A percentile compares a stretch with the other conserved stretches of the same genome.
phyloP scores from a whole-genome alignment of 2,888 invertebrate species.

The Cataglyphis rosenhaueri region DNA sequence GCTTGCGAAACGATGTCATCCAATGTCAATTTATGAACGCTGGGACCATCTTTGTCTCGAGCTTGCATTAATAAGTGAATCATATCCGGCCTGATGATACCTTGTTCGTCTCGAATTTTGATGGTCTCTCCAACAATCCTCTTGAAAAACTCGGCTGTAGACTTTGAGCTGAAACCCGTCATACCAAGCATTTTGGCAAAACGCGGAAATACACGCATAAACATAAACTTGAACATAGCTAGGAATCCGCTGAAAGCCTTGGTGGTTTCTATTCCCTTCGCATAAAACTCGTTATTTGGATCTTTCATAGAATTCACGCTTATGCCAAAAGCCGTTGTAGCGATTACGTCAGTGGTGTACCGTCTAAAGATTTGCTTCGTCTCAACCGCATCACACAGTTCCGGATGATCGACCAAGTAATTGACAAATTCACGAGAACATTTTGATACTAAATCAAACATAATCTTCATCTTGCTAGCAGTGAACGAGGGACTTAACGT shows the following conservation, averaged over 20 bases:
- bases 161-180: slow-evolving; percentile 51
- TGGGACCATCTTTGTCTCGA: slow-evolving; percentile 59
- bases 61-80: slow-evolving; percentile 87
- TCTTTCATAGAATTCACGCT: slow-evolving; percentile 87
- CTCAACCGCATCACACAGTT: neutral
- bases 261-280: slow-evolving; percentile 77
- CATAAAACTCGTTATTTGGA: slow-evolving; percentile 87
- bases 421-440: slow-evolving; percentile 64
- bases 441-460: slow-evolving; percentile 76
- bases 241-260: slow-evolving; percentile 54
- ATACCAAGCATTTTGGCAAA: slow-evolving; percentile 57
- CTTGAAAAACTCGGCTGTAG: slow-evolving; percentile 62
- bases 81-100: slow-evolving; percentile 87
- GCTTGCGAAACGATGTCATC: slow-evolving; percentile 86
- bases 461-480: slow-evolving; percentile 79
- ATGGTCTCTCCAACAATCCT: slow-evolving; percentile 83
- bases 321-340: slow-evolving; percentile 87
- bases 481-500: slow-evolving; percentile 81
- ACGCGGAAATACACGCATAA: slow-evolving; percentile 55
- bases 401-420: slow-evolving; percentile 32
- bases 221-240: slow-evolving; percentile 51
- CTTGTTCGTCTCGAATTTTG: slow-evolving; percentile 85
- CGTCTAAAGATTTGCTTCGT: slow-evolving; percentile 80
- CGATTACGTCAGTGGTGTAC: slow-evolving; percentile 88
- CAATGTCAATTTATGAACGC: slow-evolving; percentile 56